These are phyloP conservation scores for Serranus cabrilla DNA, from an alignment of 2,797 vertebrate species.

Conservation along the genomic window DNA sequence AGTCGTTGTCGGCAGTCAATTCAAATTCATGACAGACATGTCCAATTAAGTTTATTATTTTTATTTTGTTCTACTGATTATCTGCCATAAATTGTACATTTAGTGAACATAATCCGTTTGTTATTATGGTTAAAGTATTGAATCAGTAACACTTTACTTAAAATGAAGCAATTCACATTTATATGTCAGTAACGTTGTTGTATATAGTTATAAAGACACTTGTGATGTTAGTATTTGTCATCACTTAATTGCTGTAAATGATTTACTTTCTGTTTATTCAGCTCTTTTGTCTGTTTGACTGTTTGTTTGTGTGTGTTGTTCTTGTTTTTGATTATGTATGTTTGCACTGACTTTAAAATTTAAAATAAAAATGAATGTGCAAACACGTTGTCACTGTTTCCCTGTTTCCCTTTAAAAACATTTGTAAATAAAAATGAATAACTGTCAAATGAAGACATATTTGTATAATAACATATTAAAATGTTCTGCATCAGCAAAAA, in stretches of 20 bases:
- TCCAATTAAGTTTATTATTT: too few relatives aligned
- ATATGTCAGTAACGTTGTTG: background rate
- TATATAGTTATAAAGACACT: too few relatives aligned
- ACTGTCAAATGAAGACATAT: background rate
- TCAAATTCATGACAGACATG: background rate
- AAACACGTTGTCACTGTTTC: too few relatives aligned
- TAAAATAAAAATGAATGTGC: too few relatives aligned
- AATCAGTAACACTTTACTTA: background rate
- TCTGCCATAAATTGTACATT: background rate
- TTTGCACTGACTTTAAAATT: too few relatives aligned
- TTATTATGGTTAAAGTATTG: background rate
- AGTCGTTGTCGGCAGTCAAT: background rate
- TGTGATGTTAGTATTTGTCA: background rate
- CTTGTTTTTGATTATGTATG: too few relatives aligned
- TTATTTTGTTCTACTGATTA: background rate
- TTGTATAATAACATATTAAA: background rate
- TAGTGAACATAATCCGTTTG: background rate
- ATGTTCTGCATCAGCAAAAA: background rate
- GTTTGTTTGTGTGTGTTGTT: too few relatives aligned
- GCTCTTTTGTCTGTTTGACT: too few relatives aligned
- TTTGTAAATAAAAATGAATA: too few relatives aligned
- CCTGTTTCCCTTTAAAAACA: too few relatives aligned
- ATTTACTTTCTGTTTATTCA: too few relatives aligned
- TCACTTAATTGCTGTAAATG: background rate
- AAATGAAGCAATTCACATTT: background rate